phyloP scores from a whole-genome alignment of 2,888 invertebrate genomes.

The Phanerotoma sp. region DNA sequence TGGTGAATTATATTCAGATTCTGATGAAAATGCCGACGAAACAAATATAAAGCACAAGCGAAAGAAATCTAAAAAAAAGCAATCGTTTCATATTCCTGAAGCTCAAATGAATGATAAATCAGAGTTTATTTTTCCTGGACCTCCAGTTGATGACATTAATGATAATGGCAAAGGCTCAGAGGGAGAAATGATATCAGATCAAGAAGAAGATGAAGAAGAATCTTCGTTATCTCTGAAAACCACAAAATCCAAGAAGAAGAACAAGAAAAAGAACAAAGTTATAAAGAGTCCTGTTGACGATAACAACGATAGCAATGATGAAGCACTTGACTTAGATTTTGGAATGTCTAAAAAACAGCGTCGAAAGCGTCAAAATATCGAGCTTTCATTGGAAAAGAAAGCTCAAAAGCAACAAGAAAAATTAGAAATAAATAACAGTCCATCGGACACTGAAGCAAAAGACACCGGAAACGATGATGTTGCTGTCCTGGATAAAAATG shows the following conservation, averaged over 20 bases:
- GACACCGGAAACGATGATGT: neutral
- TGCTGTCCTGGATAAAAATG: slow-evolving; percentile 26
- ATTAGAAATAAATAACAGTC: slow-evolving; percentile 44
- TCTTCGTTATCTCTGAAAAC: slow-evolving; percentile 24
- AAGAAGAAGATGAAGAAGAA: slow-evolving; percentile 40
- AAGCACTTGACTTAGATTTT: slow-evolving; percentile 33
- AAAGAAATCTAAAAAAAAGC: slow-evolving; percentile 6
- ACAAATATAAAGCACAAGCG: slow-evolving; percentile 9
- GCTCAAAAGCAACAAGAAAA: slow-evolving; percentile 47
- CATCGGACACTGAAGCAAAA: slow-evolving; percentile 19
- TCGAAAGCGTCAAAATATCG: slow-evolving; percentile 36
- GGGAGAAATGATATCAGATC: slow-evolving; percentile 51
- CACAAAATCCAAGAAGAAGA: slow-evolving; percentile 45
- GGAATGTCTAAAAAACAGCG: slow-evolving; percentile 27
- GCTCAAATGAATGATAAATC: neutral
- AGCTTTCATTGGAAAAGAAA: no score
- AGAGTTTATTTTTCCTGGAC: slow-evolving; percentile 23
- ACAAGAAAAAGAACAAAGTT: slow-evolving; percentile 41
- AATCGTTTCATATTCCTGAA: neutral
- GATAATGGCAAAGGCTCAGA: slow-evolving; percentile 43
- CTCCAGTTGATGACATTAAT: slow-evolving; percentile 32
- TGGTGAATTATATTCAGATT: slow-evolving; percentile 9
- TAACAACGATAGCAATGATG: slow-evolving; percentile 34
- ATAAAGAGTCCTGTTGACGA: slow-evolving; percentile 38
- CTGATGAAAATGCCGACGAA: slow-evolving; percentile 37